Conservation (phyloP, 2,888 invertebrate genomes). For the Nebria salina region DNA sequence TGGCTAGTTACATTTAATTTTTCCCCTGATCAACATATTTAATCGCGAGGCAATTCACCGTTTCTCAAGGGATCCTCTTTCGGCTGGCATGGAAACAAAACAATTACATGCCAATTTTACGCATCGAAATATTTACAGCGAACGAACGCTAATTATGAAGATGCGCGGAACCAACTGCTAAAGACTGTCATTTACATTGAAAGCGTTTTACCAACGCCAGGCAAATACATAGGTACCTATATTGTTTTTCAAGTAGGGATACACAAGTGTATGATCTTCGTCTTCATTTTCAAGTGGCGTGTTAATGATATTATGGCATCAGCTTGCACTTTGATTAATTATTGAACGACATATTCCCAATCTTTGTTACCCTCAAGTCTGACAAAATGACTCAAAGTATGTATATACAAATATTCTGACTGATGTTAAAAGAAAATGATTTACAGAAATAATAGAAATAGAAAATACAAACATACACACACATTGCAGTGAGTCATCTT, state of each 20-base stretch:
- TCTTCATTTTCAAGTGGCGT: no score
- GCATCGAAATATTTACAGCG: constrained; percentile 27
- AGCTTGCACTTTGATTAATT: background rate
- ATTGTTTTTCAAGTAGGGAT: constrained; percentile 2
- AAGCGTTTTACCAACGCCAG: constrained; percentile 3
- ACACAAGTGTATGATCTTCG: background rate
- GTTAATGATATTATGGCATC: background rate
- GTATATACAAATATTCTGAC: no score
- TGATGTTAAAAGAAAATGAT: no score
- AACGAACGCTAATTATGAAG: constrained; percentile 32
- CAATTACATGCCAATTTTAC: constrained; percentile 46
- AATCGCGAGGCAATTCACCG: background rate
- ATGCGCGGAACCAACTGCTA: background rate
- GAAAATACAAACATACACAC: no score
- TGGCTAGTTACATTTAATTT: constrained; percentile 6
- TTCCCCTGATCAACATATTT: constrained; percentile 14
- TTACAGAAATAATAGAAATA: no score
- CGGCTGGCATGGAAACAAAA: constrained; percentile 9
- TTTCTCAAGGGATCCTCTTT: background rate
- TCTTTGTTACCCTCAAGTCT: no score
- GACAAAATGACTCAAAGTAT: no score
- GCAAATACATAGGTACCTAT: no score
- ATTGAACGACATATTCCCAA: no score
- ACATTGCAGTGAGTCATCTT: no score
- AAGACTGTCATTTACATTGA: constrained; percentile 36